These are phyloP conservation scores for Dryobates pubescens DNA, from an alignment of 2,797 vertebrate species.

Conservation along the genomic window DNA sequence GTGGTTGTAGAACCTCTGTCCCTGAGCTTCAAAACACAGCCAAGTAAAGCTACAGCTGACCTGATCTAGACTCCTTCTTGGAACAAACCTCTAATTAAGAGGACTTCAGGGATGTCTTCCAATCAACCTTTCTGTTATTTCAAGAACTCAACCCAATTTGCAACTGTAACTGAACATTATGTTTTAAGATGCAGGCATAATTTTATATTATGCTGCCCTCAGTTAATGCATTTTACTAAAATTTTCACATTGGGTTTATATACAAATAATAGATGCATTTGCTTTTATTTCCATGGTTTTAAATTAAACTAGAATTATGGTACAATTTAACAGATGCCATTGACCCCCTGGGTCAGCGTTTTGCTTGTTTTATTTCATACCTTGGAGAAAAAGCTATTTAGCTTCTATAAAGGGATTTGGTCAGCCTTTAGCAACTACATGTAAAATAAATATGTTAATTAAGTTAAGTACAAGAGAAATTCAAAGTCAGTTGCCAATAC, in stretches of 20 bases:
- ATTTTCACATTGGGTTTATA: not conserved
- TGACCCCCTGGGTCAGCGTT: not conserved
- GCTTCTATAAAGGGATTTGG: not conserved
- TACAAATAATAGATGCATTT: not conserved
- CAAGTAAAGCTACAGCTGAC: not conserved
- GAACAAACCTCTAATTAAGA: not conserved
- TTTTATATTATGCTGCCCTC: not conserved
- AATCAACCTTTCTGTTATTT: not conserved
- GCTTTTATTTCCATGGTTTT: not conserved
- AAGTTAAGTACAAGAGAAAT: not conserved
- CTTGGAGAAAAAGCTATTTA: not conserved
- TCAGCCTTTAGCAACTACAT: not conserved
- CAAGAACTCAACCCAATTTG: not conserved
- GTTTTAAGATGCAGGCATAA: not conserved
- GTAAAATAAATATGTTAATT: not conserved
- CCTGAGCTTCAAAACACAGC: not conserved
- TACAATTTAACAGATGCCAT: not conserved
- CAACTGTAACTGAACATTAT: not conserved
- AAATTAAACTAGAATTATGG: not conserved
- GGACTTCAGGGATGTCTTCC: not conserved
- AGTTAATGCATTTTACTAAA: not conserved
- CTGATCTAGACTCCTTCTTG: not conserved
- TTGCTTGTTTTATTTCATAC: not conserved
- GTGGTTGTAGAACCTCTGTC: not conserved
- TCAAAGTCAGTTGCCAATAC: not conserved